Conservation (phyloP, 2,797 vertebrate genomes). For the Siniperca undulata region DNA sequence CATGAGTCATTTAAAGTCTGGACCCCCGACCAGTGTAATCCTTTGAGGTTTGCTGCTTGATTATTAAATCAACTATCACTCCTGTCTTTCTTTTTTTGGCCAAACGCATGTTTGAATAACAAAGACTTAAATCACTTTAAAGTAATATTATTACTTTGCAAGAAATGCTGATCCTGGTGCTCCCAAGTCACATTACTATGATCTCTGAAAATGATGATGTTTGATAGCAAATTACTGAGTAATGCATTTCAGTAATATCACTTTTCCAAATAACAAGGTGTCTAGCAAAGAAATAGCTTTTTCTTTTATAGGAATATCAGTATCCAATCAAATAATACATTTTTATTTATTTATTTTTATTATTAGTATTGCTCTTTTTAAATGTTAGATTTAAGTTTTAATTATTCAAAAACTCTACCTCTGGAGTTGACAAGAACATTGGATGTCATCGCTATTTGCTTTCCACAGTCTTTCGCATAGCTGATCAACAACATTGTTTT, state of each 20-base stretch:
- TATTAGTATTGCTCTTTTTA: not conserved
- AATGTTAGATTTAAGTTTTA: not conserved
- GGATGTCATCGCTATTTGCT: not conserved
- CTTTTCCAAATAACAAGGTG: not conserved
- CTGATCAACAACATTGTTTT: not conserved
- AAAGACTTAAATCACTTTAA: not conserved
- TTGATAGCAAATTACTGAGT: not conserved
- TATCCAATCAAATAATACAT: not conserved
- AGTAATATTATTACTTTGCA: not conserved
- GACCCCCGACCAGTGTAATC: not conserved
- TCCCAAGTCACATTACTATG: not conserved
- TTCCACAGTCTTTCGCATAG: not conserved
- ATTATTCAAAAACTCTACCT: not conserved
- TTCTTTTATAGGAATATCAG: not conserved
- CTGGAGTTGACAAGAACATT: not conserved
- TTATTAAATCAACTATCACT: slow-evolving; percentile 2
- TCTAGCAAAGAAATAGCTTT: not conserved
- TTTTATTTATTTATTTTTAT: not conserved
- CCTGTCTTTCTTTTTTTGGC: not conserved
- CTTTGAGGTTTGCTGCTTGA: not conserved
- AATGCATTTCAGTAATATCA: slow-evolving; percentile 4
- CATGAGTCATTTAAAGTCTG: not conserved
- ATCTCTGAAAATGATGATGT: not conserved
- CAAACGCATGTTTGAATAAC: not conserved
- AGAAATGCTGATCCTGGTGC: not conserved